Evolutionary conservation across 1,140 invertebrate species (phyloP), one percentile per base, ranked within the genome.

Genomic region (Drosophila virilis): DNA sequence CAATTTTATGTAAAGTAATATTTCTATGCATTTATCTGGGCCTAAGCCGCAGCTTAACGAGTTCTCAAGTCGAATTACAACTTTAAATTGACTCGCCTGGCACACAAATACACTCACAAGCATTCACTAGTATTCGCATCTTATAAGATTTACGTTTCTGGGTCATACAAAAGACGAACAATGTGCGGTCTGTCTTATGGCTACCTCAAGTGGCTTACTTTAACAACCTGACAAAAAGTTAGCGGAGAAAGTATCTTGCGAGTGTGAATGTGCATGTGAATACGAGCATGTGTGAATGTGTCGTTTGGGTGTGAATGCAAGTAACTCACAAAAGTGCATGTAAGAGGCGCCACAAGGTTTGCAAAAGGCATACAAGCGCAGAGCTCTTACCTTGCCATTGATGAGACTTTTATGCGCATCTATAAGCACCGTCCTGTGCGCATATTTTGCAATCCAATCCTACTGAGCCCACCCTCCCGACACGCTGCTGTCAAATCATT

Each of bases 1-100:
- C 40, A 33, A 54, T 54, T 54, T 38, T 37, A n/a, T 32, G 15
- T 37, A 38, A 28, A 42, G 45, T 62, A 17, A 61, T 50, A 62
- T 28, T 62, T 42, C 37, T 51, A 62, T 62, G 48, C 46, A 52
- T 66, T 66, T 66, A 46, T 0, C 8, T 38, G 13, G 10, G 48
- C 59, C 35, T 42, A 15, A 42, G 12, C 37, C 43, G 54, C 40
- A 46, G 32, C 60, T 57, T 51, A 60, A 71, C 62, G 45, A 77
- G 77, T 54, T 67, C 45, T 50, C 54, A 35, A 57, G 48, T 70
- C 42, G 69, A 82, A 82, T 82, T 75, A 70, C 61, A 76, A 77
- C 80, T 69, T 84, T 73, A 78, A 80, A 79, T 83, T 79, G 67
- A 82, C 80, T 83, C 67, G 64, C 22, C 55, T 60, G 62, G 17